These are phyloP conservation scores for Thereuonema tuberculata DNA, from an alignment of 1,140 invertebrate species.

Conservation along the genomic window DNA sequence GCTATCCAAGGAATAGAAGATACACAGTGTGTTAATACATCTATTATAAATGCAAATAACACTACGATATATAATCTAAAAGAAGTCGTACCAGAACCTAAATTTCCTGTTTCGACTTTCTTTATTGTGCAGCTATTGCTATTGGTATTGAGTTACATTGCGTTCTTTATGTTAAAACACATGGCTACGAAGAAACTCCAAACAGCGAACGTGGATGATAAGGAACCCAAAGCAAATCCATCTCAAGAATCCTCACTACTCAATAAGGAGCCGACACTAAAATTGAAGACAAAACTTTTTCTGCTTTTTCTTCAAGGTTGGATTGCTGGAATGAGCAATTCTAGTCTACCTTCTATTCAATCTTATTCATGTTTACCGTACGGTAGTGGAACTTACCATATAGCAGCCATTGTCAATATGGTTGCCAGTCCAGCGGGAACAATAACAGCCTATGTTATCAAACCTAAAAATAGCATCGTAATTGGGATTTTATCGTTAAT, in stretches of 20 bases:
- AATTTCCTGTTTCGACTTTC: constrained; percentile 41
- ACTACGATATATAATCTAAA: too few relatives aligned
- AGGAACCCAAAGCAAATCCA: not conserved
- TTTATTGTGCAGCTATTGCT: constrained; percentile 49
- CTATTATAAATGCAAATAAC: constrained; percentile 19
- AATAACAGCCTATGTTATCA: constrained; percentile 61
- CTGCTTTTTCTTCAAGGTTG: constrained; percentile 19
- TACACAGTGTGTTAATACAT: constrained; percentile 32
- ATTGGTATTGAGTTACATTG: constrained; percentile 33
- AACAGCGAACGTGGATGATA: not conserved
- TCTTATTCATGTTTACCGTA: constrained; percentile 80
- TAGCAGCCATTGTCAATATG: constrained; percentile 72
- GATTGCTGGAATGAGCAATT: constrained; percentile 52
- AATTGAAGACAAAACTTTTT: not conserved
- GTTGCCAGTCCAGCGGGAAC: constrained; percentile 61
- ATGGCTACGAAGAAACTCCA: not conserved
- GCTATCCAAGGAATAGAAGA: constrained; percentile 60
- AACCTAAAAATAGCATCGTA: constrained; percentile 43
- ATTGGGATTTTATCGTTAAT: constrained; percentile 36
- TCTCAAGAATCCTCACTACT: not conserved
- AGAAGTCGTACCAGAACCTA: constrained; percentile 23
- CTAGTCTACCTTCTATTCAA: constrained; percentile 66
- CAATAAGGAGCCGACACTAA: not conserved
- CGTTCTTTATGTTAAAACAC: constrained; percentile 37
- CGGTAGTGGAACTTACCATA: constrained; percentile 63